These are phyloP conservation scores for Balaenoptera acutorostrata DNA, from an alignment of 2,113 vertebrate genomes.

Conservation along the genomic window DNA sequence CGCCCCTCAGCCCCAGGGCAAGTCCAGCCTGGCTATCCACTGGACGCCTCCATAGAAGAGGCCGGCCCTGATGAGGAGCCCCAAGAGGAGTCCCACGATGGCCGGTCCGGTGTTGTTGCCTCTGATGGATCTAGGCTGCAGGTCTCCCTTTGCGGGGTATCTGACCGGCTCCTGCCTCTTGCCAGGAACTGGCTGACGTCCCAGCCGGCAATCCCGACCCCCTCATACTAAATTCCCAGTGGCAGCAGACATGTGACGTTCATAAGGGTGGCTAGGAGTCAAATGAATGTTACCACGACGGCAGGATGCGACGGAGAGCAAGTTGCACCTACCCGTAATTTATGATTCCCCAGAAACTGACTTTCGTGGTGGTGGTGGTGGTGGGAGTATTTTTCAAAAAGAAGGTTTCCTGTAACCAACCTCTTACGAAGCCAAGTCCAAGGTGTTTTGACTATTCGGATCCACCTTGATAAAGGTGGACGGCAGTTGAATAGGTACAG, in stretches of 20 bases:
- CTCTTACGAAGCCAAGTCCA: neutral
- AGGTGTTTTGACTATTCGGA: neutral
- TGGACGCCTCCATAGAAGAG: conserved; percentile 6
- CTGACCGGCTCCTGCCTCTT: conserved; percentile 50
- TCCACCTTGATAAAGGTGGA: neutral
- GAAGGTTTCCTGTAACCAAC: neutral
- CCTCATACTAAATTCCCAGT: neutral
- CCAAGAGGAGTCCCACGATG: neutral
- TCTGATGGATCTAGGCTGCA: neutral
- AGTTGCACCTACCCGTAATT: neutral
- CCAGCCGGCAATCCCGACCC: neutral
- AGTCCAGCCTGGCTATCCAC: conserved; percentile 60
- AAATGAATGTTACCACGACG: neutral
- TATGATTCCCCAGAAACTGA: neutral
- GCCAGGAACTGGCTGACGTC: conserved; percentile 52
- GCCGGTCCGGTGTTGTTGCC: neutral
- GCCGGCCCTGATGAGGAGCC: conserved; percentile 39
- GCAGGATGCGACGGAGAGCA: neutral
- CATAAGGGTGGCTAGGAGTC: conserved; percentile 27
- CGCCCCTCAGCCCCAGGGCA: conserved; percentile 72
- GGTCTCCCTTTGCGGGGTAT: neutral
- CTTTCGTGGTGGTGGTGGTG: neutral
- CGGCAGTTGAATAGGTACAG: neutral
- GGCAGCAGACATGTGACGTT: neutral
- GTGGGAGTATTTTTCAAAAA: neutral